Percentiles rank a stretch among this genome's conserved stretches.
These are phyloP conservation scores for Anthonomus grandis DNA, from an alignment of 1,140 invertebrate species.

Conservation along the genomic window DNA sequence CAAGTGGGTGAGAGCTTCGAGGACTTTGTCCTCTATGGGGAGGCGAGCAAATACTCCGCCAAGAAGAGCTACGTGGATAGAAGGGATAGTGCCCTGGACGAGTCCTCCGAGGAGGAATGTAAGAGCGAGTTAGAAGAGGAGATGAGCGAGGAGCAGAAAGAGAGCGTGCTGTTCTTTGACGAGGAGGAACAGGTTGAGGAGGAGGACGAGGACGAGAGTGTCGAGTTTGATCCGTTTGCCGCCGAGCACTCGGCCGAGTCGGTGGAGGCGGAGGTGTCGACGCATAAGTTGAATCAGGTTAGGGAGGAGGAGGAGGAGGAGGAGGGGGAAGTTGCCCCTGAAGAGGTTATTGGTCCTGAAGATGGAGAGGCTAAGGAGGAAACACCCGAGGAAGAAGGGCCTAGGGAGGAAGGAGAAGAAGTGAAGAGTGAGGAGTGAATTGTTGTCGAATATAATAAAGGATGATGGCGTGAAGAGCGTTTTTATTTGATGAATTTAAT, in stretches of 20 bases:
- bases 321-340: background rate
- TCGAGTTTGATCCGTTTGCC: slow-evolving; percentile 35
- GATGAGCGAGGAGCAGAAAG: slow-evolving; percentile 25
- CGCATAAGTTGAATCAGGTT: too few relatives aligned
- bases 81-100: slow-evolving; percentile 4
- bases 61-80: slow-evolving; percentile 13
- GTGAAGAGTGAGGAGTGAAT: background rate
- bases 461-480: background rate
- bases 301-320: background rate
- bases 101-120: slow-evolving; percentile 11
- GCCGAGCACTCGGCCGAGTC: too few relatives aligned
- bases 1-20: slow-evolving; percentile 41
- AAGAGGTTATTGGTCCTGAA: background rate
- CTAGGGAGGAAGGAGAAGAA: background rate
- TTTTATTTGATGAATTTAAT: too few relatives aligned
- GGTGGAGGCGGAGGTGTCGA: too few relatives aligned
- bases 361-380: background rate
- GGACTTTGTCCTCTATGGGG: slow-evolving; percentile 28
- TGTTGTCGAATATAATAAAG: background rate
- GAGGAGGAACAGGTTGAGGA: slow-evolving; percentile 40
- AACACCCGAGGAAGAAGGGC: background rate
- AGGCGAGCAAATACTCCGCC: background rate
- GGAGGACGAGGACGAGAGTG: slow-evolving; percentile 40
- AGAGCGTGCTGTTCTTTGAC: slow-evolving; percentile 40
- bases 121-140: slow-evolving; percentile 16